These are phyloP conservation scores for Watsonalla cultraria DNA, from an alignment of 2,888 invertebrate genomes.

Conservation along the genomic window DNA sequence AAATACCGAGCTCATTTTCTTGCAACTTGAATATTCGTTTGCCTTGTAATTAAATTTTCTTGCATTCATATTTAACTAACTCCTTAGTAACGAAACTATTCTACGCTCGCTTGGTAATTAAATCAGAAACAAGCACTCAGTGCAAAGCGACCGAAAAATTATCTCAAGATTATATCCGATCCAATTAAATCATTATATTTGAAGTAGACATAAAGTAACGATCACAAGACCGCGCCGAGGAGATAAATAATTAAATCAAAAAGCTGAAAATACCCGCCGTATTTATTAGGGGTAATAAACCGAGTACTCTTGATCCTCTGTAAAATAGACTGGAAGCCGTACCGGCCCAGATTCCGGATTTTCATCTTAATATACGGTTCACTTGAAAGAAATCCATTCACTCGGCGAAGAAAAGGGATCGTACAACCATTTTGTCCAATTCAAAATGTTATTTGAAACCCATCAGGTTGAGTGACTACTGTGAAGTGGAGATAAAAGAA, in stretches of 20 bases:
- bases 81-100: too few species aligned
- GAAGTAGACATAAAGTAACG: background rate
- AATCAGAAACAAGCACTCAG: too few species aligned
- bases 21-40: background rate
- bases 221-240: background rate
- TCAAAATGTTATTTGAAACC: background rate
- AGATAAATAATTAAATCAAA: background rate
- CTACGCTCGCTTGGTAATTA: too few species aligned
- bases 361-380: conserved; percentile 1
- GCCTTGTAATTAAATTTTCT: too few species aligned
- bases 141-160: background rate
- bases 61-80: too few species aligned
- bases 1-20: background rate
- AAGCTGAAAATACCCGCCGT: background rate
- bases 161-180: background rate
- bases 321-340: conserved; percentile 1
- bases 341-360: background rate
- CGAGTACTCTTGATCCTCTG: background rate
- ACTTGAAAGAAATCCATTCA: conserved; percentile 2
- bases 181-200: too few species aligned
- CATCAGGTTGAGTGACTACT: background rate
- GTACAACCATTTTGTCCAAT: background rate
- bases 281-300: conserved; percentile 2
- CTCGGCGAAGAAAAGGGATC: background rate
- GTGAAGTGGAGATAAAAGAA: background rate